These are phyloP conservation scores for Gastracanthus pulcherrimus DNA, from an alignment of 2,888 invertebrate genomes.

Conservation along the genomic window DNA sequence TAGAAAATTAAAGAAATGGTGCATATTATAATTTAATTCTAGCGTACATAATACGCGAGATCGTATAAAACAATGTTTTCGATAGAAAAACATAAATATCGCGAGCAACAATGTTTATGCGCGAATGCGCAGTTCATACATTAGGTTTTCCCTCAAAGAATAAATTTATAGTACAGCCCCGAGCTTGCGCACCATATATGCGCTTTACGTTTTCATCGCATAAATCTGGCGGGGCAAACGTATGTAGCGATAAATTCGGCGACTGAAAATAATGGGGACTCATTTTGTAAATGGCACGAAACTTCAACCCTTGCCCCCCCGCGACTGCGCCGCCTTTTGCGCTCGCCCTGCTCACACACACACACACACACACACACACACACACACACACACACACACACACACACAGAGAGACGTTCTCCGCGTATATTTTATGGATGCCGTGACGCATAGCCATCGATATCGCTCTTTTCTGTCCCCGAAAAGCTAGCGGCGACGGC, in stretches of 20 bases:
- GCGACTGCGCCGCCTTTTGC: neutral
- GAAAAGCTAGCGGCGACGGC: neutral
- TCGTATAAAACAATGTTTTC: too few relatives aligned
- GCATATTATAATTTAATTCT: neutral
- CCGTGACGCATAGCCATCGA: constrained; percentile 50
- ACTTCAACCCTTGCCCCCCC: constrained; percentile 64
- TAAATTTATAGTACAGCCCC: constrained; percentile 50
- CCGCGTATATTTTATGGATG: constrained; percentile 45
- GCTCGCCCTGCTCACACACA: neutral
- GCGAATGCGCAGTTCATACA: constrained; percentile 31
- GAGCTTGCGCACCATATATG: too few relatives aligned
- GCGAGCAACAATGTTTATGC: constrained; percentile 17
- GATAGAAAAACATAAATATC: neutral
- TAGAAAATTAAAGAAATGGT: neutral
- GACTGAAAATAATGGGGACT: constrained; percentile 76
- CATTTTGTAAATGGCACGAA: constrained; percentile 77
- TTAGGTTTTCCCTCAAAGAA: constrained; percentile 49
- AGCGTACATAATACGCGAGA: too few relatives aligned
- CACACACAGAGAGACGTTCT: neutral
- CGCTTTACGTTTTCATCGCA: constrained; percentile 53
- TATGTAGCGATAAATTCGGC: constrained; percentile 75
- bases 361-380: too few relatives aligned
- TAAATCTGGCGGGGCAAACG: constrained; percentile 65
- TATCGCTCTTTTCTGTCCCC: constrained; percentile 27
- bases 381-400: neutral